Evolutionary conservation across 64 coral and sea anemone genomes (phyloP).

Genomic region (Anthopleura sola): DNA sequence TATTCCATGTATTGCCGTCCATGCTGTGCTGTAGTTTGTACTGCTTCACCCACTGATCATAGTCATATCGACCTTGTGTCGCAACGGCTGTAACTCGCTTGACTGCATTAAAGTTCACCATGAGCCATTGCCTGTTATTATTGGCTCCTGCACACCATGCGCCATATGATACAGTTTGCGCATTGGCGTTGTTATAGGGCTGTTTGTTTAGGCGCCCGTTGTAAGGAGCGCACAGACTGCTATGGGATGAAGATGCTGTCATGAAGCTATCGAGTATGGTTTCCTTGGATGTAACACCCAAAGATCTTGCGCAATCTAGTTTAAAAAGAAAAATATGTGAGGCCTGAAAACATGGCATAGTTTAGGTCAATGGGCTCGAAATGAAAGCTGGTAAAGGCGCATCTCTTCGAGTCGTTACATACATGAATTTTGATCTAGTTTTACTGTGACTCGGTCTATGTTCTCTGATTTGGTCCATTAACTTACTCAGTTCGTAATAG

Average conservation of each 20-base stretch:
- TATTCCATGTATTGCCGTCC: slow-evolving; percentile 31
- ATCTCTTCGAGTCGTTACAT: no score
- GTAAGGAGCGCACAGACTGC: neutral
- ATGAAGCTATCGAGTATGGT: slow-evolving; percentile 45
- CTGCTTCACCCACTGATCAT: slow-evolving; percentile 43
- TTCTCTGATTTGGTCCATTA: neutral
- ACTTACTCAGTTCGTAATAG: slow-evolving; percentile 80
- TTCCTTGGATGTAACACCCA: slow-evolving; percentile 28
- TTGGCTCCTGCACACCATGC: slow-evolving; percentile 43
- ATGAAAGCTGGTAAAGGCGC: no score
- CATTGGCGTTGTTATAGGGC: slow-evolving; percentile 9
- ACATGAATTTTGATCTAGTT: no score
- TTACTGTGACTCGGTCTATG: no score
- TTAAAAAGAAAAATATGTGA: neutral
- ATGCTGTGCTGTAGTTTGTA: slow-evolving; percentile 47
- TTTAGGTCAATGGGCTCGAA: neutral
- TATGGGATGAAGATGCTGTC: slow-evolving; percentile 42
- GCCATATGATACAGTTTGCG: slow-evolving; percentile 20
- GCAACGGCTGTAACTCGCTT: slow-evolving; percentile 57
- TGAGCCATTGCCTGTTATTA: slow-evolving; percentile 52
- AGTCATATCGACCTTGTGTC: slow-evolving; percentile 65
- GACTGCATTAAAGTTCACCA: slow-evolving; percentile 32
- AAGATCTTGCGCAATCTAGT: slow-evolving; percentile 40
- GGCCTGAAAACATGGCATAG: neutral
- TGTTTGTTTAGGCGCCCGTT: slow-evolving; percentile 44